Conservation (phyloP, 2,797 vertebrate species). For the Myotis vivesi region DNA sequence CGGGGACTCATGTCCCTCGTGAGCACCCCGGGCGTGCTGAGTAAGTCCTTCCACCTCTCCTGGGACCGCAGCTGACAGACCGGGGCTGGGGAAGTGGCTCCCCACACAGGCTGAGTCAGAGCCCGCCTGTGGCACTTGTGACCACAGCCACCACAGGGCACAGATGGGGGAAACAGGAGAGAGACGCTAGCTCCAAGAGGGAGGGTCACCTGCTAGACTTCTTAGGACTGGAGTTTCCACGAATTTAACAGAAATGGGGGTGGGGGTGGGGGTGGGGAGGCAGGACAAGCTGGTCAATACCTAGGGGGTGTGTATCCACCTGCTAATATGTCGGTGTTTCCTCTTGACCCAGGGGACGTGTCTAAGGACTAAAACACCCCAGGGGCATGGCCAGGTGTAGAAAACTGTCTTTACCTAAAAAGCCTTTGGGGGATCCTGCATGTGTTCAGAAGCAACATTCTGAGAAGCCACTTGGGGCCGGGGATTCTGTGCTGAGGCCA, state of each 20-base stretch:
- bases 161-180: background rate
- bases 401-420: background rate
- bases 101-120: conserved; percentile 46
- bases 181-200: background rate
- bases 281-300: background rate
- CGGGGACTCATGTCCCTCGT: background rate
- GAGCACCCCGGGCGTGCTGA: background rate
- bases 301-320: background rate
- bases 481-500: background rate
- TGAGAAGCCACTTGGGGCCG: background rate
- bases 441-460: background rate
- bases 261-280: too few species aligned
- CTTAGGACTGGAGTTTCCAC: background rate
- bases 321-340: background rate
- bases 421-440: background rate
- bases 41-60: background rate
- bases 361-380: background rate
- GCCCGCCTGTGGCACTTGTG: background rate
- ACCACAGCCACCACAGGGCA: background rate
- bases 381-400: background rate
- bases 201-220: background rate
- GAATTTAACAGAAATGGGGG: background rate
- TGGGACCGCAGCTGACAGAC: background rate
- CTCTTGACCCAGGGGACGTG: background rate
- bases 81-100: conserved; percentile 36